Base-by-base conservation (phyloP, 2,113 vertebrate genomes). In the Nesoenas mayeri region DNA sequence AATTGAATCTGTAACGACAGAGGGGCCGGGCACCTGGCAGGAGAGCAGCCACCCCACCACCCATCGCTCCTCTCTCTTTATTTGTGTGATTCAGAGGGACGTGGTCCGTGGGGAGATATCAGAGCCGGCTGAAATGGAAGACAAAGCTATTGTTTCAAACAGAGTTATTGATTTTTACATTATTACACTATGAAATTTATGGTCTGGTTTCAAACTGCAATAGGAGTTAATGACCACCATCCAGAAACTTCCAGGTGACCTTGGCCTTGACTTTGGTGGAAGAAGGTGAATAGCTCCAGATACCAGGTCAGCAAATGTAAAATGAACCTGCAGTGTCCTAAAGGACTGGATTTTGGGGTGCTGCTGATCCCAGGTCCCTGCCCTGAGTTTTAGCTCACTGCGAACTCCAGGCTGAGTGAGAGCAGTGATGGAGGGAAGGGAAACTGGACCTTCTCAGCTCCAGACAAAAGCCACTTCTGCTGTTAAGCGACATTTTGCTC, bases 121-220 rank as follows among this genome's bases (percentile, higher is more conserved):
- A 80, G 96, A 93, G 88, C 91, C 0, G 44, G 94, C 96, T 94
- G 91, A 95, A 95, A 97, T 88, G 97, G 95, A 95, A 97, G 95
- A 97, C 95, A 95, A 94, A 98, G 96, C 96, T 96, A 91, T 95
- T 88, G 94, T 96, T 96, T 95, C 96, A 94, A 96, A 93, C 93
- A 95, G 96, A 92, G 85, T 85, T 97, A 98, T 98, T 93, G 97
- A 97, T 97, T 97, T 97, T 95, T 96, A 96, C 94, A 97, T 98
- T 98, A 97, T 97, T 97, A 96, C 97, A 95, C 94, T 86, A 97
- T 84, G 90, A 97, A 97, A 98, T 97, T 97, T 97, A 97, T 97
- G 95, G 95, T 92, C 91, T 96, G 93, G 93, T 97, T 97, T 97
- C 95, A 96, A 96, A 96, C 93, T 93, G 96, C 96, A 95, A 87